A percentile compares a stretch with the other conserved stretches of the same genome.
Conservation (phyloP, 2,888 invertebrate species). For the Philereme vetulata region DNA sequence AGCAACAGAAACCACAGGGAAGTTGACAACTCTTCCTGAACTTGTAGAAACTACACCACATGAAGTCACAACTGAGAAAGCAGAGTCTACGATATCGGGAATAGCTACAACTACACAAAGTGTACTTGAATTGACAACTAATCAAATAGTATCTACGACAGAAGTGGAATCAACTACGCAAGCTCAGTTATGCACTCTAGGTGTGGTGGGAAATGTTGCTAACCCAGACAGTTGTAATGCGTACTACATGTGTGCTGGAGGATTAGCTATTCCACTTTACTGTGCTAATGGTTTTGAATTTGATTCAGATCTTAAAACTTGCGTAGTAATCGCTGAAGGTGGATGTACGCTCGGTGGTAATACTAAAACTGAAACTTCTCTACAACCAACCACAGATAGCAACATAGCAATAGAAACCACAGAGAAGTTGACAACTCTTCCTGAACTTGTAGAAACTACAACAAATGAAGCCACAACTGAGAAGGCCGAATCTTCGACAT, state of each 20-base stretch:
- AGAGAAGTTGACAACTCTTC: too few species aligned
- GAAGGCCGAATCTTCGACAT: slow-evolving; percentile 1
- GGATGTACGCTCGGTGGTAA: not conserved
- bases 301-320: slow-evolving; percentile 30
- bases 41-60: too few species aligned
- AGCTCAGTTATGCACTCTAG: slow-evolving; percentile 39
- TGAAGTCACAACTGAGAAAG: slow-evolving; percentile 2
- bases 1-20: too few species aligned
- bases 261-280: slow-evolving; percentile 39
- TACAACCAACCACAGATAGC: slow-evolving; percentile 1
- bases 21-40: too few species aligned
- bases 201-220: slow-evolving; percentile 44
- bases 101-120: not conserved
- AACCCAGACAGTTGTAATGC: slow-evolving; percentile 48
- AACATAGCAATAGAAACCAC: too few species aligned
- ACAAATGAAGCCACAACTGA: slow-evolving; percentile 8
- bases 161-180: not conserved
- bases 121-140: slow-evolving; percentile 12
- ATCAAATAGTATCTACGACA: not conserved
- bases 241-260: slow-evolving; percentile 51
- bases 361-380: too few species aligned
- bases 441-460: too few species aligned
- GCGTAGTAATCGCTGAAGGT: slow-evolving; percentile 18
- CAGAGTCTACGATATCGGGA: slow-evolving; percentile 1
- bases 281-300: slow-evolving; percentile 50